Percentiles rank a stretch among this genome's conserved stretches.
These are phyloP conservation scores for Calameuta idolon DNA, from an alignment of 2,888 invertebrate genomes.

Conservation along the genomic window DNA sequence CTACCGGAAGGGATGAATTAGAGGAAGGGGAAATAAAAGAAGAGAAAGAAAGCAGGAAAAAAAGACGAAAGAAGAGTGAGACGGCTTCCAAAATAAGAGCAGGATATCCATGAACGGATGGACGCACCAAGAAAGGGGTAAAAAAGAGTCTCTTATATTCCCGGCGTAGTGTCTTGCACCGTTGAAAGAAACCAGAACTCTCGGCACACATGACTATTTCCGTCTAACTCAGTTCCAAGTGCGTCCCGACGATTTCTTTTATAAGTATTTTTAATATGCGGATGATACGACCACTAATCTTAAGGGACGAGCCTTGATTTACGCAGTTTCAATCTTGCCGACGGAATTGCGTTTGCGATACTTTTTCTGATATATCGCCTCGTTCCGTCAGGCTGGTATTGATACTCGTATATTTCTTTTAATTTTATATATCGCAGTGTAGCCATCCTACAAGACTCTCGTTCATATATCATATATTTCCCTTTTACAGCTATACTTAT, in stretches of 20 bases:
- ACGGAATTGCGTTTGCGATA: not conserved
- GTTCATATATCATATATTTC: not conserved
- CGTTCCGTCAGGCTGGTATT: not conserved
- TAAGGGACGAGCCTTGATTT: not conserved
- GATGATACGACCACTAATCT: not conserved
- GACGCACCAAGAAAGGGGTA: conserved; percentile 10
- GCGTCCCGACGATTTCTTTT: not conserved
- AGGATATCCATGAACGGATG: conserved; percentile 16
- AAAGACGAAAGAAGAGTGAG: conserved; percentile 12
- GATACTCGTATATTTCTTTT: not conserved
- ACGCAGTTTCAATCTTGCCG: not conserved
- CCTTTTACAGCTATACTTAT: not conserved
- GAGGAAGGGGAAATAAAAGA: conserved; percentile 14
- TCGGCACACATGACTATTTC: not conserved
- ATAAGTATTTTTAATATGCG: not conserved
- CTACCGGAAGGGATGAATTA: conserved; percentile 27
- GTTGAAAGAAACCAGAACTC: conserved; percentile 22
- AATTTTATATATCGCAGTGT: not conserved
- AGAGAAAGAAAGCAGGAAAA: conserved; percentile 19
- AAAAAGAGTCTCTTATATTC: conserved; percentile 12
- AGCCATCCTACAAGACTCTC: not conserved
- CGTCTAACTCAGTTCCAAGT: not conserved
- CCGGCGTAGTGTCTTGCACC: conserved; percentile 10
- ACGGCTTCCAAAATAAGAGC: conserved; percentile 20
- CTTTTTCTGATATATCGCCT: not conserved